Percentiles rank a stretch among this genome's conserved stretches.
Evolutionary conservation across 2,113 vertebrate species (phyloP).

Genomic region (Bucco capensis): DNA sequence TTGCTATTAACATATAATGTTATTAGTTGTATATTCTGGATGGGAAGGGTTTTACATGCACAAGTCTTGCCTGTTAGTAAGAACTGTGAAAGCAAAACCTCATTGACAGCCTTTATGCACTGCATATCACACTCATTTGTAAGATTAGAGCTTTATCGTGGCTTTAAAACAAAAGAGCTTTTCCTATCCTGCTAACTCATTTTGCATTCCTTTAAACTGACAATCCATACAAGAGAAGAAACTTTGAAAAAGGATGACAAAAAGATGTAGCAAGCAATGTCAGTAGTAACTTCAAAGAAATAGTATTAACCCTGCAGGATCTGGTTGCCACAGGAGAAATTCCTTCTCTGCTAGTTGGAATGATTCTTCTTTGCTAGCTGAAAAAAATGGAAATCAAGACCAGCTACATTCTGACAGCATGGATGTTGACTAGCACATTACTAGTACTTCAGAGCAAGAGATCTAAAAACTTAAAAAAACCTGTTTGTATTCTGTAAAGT

Average conservation of each 20-base stretch:
- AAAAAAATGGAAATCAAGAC: neutral
- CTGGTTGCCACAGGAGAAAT: neutral
- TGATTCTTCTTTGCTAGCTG: neutral
- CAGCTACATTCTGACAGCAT: neutral
- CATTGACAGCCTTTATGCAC: neutral
- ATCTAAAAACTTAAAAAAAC: neutral
- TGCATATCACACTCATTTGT: neutral
- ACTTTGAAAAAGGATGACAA: neutral
- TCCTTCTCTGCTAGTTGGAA: neutral
- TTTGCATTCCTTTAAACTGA: slow-evolving; percentile 50
- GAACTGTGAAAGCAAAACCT: neutral
- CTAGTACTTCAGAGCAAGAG: neutral
- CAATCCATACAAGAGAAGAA: neutral
- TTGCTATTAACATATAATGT: neutral
- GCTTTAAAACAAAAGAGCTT: neutral
- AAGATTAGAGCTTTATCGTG: slow-evolving; percentile 36
- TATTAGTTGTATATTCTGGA: neutral
- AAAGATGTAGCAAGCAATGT: neutral
- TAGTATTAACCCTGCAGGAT: neutral
- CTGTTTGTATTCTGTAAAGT: neutral
- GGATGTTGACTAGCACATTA: neutral
- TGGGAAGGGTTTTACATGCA: neutral
- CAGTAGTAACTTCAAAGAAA: neutral
- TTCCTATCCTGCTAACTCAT: neutral
- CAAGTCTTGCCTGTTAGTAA: neutral